Conservation (phyloP, 2,888 invertebrate species). For the Epirrhoe alternata region DNA sequence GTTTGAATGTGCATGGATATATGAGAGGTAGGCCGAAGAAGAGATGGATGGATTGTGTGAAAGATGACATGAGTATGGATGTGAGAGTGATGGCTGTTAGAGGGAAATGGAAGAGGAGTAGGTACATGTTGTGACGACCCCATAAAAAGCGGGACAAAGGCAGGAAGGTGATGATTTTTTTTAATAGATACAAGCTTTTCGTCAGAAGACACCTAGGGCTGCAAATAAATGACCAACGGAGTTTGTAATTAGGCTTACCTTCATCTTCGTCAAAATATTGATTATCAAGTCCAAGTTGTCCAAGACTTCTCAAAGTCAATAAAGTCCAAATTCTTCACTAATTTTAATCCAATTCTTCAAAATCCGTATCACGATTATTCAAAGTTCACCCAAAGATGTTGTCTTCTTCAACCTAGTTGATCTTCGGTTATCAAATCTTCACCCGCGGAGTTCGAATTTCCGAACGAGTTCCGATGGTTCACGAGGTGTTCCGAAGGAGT, state of each 20-base stretch:
- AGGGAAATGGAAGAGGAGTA: no score
- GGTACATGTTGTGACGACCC: no score
- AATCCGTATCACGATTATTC: constrained; percentile 33
- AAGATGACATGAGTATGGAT: no score
- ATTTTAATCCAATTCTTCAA: constrained; percentile 34
- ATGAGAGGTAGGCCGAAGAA: no score
- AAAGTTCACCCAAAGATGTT: constrained; percentile 24
- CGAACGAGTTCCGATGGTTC: constrained; percentile 1
- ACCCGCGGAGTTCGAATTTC: constrained; percentile 1
- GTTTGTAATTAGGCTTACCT: constrained; percentile 12
- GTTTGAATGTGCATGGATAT: no score
- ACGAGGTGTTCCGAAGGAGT: constrained; percentile 21
- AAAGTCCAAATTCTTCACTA: constrained; percentile 30
- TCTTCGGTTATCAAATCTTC: neutral
- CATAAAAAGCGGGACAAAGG: no score
- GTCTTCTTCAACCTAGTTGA: neutral
- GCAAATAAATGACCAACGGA: no score
- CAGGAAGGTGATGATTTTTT: no score
- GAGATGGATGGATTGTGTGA: no score
- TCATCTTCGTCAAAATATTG: constrained; percentile 29
- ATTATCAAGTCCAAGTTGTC: constrained; percentile 21
- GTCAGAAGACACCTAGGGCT: no score
- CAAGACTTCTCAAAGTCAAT: constrained; percentile 23
- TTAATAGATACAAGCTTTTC: no score
- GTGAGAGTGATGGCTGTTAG: no score